Evolutionary conservation across 2,797 vertebrate species (phyloP).

Genomic region (Parotocinclus haroldoi): DNA sequence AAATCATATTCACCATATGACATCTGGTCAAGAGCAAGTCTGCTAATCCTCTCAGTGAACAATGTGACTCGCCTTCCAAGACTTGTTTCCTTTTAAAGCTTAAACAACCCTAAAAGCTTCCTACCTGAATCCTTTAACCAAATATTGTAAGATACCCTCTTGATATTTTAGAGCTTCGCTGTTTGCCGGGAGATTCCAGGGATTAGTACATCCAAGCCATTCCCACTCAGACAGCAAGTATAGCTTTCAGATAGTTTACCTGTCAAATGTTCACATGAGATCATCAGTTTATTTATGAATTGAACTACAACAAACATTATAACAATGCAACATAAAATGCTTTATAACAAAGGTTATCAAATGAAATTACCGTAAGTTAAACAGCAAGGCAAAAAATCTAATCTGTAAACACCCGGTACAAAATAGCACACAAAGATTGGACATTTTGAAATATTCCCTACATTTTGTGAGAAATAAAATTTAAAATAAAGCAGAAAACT

Average conservation of each 20-base stretch:
- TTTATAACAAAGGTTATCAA: too few relatives aligned
- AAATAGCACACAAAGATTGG: too few relatives aligned
- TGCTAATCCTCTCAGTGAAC: conserved; percentile 40
- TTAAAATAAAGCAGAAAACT: neutral
- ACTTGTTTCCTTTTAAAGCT: conserved; percentile 63
- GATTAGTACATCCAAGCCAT: conserved; percentile 66
- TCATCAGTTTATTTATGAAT: neutral
- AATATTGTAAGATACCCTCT: conserved; percentile 75
- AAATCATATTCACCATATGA: conserved; percentile 15
- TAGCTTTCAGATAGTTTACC: conserved; percentile 41
- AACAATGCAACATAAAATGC: too few relatives aligned
- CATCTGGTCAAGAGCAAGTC: conserved; percentile 31
- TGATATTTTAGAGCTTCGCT: conserved; percentile 62
- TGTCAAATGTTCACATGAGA: conserved; percentile 15
- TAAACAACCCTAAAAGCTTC: conserved; percentile 65
- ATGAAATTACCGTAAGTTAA: too few relatives aligned
- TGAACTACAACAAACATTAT: too few relatives aligned
- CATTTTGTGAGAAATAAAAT: too few relatives aligned
- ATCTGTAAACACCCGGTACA: too few relatives aligned
- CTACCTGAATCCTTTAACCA: conserved; percentile 72
- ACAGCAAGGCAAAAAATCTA: too few relatives aligned
- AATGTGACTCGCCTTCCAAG: conserved; percentile 69
- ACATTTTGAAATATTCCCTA: too few relatives aligned
- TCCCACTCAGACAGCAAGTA: conserved; percentile 43
- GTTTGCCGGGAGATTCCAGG: conserved; percentile 68